Base-by-base conservation (phyloP, 2,888 invertebrate species). In the Atherix ibis region DNA sequence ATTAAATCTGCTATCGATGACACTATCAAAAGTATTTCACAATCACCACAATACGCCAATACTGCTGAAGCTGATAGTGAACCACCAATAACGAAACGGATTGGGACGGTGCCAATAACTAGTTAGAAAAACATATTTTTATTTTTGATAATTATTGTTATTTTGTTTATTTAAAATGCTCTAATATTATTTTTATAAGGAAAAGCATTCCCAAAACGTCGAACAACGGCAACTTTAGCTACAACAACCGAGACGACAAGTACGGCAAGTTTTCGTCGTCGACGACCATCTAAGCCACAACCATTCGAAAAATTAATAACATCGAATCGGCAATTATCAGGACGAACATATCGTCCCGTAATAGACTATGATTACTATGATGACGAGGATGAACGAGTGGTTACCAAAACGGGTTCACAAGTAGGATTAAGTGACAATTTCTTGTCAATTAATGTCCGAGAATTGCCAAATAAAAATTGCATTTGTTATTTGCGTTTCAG, bases 351-450 rank as follows among this genome's bases (percentile, higher is more conserved):
- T 44, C 52, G 54, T 35, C 62, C 58, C 12, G 47, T 60, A 16
- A 44, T 60, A 27, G 71, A 72, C 48, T 76, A 78, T 46, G 78
- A 81, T 46, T 74, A 76, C 45, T 78, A 78, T 45, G 79, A 80
- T 43, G 76, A 76, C 39, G 69, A 67, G 14, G 68, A 70, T 37
- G 55, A 58, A 13, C 60, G 72, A 51, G 52, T 76, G 48, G 53
- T 67, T 50, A 55, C 70, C 49, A 58, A 68, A 38, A 53, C 65
- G 4, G 62, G 60, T 18, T 58, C 65, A 29, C 64, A 70, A 55
- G 58, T 71, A 54, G 41, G 42, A 18, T 12, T 26, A 26, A 10
- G 5, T 2, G 18, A 5, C 8, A 4, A 13, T 13, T 18, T 10
- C 24, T 24, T 16, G n/a, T 4, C 17, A 8, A 24, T 18, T 19